phyloP scores from a whole-genome alignment of 2,113 vertebrate species.

The Campylomormyrus tamandua region DNA sequence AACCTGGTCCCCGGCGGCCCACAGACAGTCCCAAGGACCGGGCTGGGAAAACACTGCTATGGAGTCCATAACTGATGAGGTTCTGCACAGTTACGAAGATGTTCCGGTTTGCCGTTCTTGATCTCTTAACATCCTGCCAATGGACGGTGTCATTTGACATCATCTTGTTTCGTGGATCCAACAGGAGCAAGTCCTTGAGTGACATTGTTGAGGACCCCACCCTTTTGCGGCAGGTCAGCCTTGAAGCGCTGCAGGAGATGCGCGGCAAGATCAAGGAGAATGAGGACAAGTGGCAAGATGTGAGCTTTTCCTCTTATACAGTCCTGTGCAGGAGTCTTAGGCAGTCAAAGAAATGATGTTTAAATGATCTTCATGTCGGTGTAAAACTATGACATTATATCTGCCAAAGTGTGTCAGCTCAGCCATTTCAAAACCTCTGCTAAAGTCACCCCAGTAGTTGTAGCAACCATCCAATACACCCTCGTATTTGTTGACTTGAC shows the following conservation, averaged over 20 bases:
- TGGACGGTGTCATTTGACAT: neutral
- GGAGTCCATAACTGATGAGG: neutral
- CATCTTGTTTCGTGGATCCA: conserved; percentile 13
- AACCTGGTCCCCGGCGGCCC: neutral
- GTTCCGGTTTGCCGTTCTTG: neutral
- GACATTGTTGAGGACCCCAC: conserved; percentile 66
- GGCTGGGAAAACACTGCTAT: neutral
- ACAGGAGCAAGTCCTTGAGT: conserved; percentile 88
- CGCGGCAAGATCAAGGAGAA: conserved; percentile 66
- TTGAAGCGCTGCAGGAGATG: conserved; percentile 63
- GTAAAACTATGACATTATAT: neutral
- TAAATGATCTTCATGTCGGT: neutral
- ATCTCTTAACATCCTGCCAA: neutral
- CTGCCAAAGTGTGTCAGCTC: neutral
- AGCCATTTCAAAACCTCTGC: neutral
- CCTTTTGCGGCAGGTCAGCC: conserved; percentile 45
- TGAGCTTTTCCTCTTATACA: conserved; percentile 46
- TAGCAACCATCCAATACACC: neutral
- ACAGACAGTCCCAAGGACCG: neutral
- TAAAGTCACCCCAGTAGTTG: neutral
- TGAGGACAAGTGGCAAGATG: conserved; percentile 88
- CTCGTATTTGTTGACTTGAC: neutral
- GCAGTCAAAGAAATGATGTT: neutral
- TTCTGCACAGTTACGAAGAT: neutral
- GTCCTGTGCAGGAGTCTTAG: neutral